Evolutionary conservation across 2,113 vertebrate genomes (phyloP).

Genomic region (Bothrops jararaca): DNA sequence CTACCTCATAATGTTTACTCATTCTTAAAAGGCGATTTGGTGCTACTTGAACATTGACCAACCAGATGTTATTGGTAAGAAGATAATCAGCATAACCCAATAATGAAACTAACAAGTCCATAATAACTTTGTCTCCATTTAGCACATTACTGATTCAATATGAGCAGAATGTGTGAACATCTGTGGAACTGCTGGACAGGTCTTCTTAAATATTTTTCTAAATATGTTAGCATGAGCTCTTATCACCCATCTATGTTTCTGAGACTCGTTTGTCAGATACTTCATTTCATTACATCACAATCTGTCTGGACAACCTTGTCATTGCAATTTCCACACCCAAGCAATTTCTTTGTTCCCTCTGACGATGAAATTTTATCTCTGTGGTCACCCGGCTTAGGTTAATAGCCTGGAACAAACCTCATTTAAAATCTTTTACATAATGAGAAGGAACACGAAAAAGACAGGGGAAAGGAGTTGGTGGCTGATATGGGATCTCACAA

Average conservation of each 20-base stretch:
- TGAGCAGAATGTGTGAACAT: conserved; percentile 1
- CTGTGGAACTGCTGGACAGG: conserved; percentile 20
- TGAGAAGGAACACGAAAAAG: conserved; percentile 50
- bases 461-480: conserved; percentile 51
- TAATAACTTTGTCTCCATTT: neutral
- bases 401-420: conserved; percentile 77
- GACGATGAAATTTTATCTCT: conserved; percentile 74
- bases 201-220: conserved; percentile 33
- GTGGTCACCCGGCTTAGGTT: conserved; percentile 71
- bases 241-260: conserved; percentile 53
- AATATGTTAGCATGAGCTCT: conserved; percentile 35
- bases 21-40: neutral
- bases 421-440: conserved; percentile 64
- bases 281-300: conserved; percentile 69
- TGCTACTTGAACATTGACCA: neutral
- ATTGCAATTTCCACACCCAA: conserved; percentile 72
- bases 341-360: conserved; percentile 73
- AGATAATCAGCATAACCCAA: neutral
- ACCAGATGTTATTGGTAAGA: neutral
- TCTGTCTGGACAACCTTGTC: conserved; percentile 72
- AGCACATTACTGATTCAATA: neutral
- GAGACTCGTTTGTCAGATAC: conserved; percentile 66
- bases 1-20: neutral
- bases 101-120: neutral
- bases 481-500: conserved; percentile 32